phyloP scores from a whole-genome alignment of 2,888 invertebrate genomes.

The Anoplius nigerrimus region DNA sequence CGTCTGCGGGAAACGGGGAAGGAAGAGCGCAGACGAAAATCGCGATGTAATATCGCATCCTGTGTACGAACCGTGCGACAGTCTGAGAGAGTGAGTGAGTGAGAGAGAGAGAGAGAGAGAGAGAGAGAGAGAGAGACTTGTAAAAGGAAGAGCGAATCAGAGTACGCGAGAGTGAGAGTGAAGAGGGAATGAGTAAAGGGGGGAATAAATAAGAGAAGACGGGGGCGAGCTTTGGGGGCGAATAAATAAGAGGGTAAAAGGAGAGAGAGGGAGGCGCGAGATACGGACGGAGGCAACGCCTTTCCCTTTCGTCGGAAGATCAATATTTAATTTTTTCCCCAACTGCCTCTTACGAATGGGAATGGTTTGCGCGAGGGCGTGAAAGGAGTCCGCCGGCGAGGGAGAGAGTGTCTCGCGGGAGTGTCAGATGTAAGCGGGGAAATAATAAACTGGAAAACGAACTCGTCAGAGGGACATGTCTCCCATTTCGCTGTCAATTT shows the following conservation, averaged over 20 bases:
- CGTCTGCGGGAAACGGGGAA: neutral
- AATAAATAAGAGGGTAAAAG: too few relatives aligned
- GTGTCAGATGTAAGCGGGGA: slow-evolving; percentile 8
- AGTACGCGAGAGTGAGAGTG: neutral
- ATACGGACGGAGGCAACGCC: slow-evolving; percentile 6
- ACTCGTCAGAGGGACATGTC: slow-evolving; percentile 5
- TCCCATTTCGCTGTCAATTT: slow-evolving; percentile 47
- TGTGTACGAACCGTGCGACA: neutral
- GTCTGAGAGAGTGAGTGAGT: neutral
- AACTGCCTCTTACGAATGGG: too few relatives aligned
- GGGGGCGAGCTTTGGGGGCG: too few relatives aligned
- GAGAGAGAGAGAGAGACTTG: neutral
- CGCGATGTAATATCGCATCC: neutral
- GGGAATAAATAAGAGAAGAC: too few relatives aligned
- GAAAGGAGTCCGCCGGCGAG: neutral
- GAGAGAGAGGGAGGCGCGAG: neutral
- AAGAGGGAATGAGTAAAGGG: too few relatives aligned
- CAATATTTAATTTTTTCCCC: slow-evolving; percentile 45
- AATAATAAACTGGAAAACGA: slow-evolving; percentile 21
- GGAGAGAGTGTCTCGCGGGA: neutral
- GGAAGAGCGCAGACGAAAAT: neutral
- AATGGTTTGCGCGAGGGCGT: too few relatives aligned
- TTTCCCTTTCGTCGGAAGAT: slow-evolving; percentile 42
- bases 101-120: slow-evolving; percentile 2
- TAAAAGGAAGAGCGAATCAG: too few relatives aligned